Conservation (phyloP, 2,797 vertebrate species). For the Ptychadena robeensis region DNA sequence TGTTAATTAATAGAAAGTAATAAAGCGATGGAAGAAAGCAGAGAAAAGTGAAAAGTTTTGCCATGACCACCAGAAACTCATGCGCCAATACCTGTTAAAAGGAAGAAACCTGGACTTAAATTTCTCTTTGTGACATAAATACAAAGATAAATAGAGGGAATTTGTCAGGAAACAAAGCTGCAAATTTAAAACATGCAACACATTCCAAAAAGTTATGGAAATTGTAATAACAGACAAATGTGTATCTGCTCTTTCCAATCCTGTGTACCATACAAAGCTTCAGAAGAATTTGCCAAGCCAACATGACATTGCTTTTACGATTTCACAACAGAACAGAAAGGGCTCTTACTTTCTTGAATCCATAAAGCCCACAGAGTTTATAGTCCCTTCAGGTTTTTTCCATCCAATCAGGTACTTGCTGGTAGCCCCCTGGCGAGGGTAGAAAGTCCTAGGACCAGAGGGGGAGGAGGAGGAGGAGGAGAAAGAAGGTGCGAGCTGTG, state of each 20-base stretch:
- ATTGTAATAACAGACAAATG: slow-evolving; percentile 14
- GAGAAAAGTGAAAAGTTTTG: slow-evolving; percentile 3
- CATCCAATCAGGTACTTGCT: slow-evolving; percentile 98
- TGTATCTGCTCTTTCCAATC: slow-evolving; percentile 13
- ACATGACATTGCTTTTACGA: slow-evolving; percentile 39
- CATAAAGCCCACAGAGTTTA: slow-evolving; percentile 97
- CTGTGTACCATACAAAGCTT: not conserved
- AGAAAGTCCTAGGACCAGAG: slow-evolving; percentile 90
- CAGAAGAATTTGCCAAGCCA: slow-evolving; percentile 38
- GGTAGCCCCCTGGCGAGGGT: slow-evolving; percentile 95
- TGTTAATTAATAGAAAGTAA: slow-evolving; percentile 19
- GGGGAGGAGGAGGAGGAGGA: slow-evolving; percentile 84
- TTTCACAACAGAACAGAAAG: slow-evolving; percentile 62
- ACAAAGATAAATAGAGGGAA: not conserved
- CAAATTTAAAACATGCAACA: slow-evolving; percentile 2
- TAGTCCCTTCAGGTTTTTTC: slow-evolving; percentile 95
- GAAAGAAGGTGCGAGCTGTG: slow-evolving; percentile 79
- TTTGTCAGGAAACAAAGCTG: slow-evolving; percentile 5
- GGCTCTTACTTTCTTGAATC: slow-evolving; percentile 92
- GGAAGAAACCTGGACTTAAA: slow-evolving; percentile 57
- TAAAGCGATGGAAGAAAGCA: slow-evolving; percentile 45
- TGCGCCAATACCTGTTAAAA: slow-evolving; percentile 61
- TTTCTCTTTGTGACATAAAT: slow-evolving; percentile 27
- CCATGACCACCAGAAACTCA: slow-evolving; percentile 37
- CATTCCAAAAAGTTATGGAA: slow-evolving; percentile 4